Percentiles rank a stretch among this genome's conserved stretches.
Evolutionary conservation across 2,113 vertebrate species (phyloP).

Genomic region (Sclerurus mexicanus): DNA sequence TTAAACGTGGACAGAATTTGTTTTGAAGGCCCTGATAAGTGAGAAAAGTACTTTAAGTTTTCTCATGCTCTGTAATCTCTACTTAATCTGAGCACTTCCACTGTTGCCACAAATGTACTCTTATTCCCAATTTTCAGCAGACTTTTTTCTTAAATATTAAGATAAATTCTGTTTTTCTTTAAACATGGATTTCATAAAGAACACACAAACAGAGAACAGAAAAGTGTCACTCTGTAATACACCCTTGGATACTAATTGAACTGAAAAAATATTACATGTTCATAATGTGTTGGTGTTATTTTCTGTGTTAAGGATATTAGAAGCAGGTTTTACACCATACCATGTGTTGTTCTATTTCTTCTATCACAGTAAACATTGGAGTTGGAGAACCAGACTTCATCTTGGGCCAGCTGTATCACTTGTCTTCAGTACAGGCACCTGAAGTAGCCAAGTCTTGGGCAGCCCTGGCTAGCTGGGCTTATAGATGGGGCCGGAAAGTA

Average conservation of each 20-base stretch:
- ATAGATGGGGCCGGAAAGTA: slow-evolving; percentile 97
- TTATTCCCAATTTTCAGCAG: background rate
- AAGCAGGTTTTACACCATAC: background rate
- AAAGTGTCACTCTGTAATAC: background rate
- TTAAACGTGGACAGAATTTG: background rate
- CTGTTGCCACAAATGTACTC: background rate
- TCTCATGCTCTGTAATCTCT: background rate
- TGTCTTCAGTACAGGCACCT: slow-evolving; percentile 92
- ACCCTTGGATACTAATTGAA: background rate
- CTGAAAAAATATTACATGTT: fast-evolving
- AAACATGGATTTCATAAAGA: background rate
- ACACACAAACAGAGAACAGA: background rate
- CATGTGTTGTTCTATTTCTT: background rate
- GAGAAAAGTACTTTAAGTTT: background rate
- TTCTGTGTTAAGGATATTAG: background rate
- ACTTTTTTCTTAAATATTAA: background rate
- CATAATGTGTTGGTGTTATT: background rate
- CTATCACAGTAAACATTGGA: slow-evolving; percentile 87
- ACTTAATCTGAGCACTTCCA: background rate
- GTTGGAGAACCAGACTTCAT: slow-evolving; percentile 96
- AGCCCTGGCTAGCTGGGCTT: slow-evolving; percentile 95
- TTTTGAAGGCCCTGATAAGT: background rate
- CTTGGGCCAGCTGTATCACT: slow-evolving; percentile 93
- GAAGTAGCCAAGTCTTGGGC: slow-evolving; percentile 98
- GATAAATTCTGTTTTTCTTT: background rate